Base-by-base conservation (phyloP, 2,113 vertebrate species). In the Beaufortia kweichowensis region DNA sequence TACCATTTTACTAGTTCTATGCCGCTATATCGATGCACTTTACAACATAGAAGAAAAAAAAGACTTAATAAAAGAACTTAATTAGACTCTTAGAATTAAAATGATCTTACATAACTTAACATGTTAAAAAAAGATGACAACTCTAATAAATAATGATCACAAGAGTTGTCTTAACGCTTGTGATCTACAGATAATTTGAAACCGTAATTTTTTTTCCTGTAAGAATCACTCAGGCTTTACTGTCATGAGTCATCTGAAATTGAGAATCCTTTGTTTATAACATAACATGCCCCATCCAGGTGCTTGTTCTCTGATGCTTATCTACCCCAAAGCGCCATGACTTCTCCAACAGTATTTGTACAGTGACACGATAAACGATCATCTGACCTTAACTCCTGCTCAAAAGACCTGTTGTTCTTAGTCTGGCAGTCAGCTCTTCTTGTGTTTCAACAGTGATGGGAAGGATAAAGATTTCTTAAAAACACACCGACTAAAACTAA, bases 181-280 rank as follows among this genome's bases (percentile, higher is more conserved):
- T 33, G 73, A 50, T 72, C 6, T 59, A 64, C 6, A 59, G 67
- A 73, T 67, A 73, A 31, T 4, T 11, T 56, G 6, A 12, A 46
- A 53, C 46, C 35, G 53, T 41, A 56, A 50, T 14, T 46, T 17
- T 24, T 65, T 67, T 28, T 28, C 1, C 43, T n/a, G 19, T 11
- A 35, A 5, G 21, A 60, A 57, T 43, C 39, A 33, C 29, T 63
- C 56, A 46, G 33, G 70, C 26, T 28, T 19, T 14, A 17, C 15
- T 26, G 12, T 59, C 55, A 59, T 5, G 10, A 19, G 55, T 43
- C 69, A 72, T 59, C 55, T 7, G 35, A 59, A 59, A 12, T 26
- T 28, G 56, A 72, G 14, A 43, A 33, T 41, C 35, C 41, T 59
- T 7, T 43, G 69, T 72, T 33, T 59, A 72, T 17, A 72, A 23